Evolutionary conservation across 2,888 invertebrate genomes (phyloP).

Genomic region (Sinelater perroti): DNA sequence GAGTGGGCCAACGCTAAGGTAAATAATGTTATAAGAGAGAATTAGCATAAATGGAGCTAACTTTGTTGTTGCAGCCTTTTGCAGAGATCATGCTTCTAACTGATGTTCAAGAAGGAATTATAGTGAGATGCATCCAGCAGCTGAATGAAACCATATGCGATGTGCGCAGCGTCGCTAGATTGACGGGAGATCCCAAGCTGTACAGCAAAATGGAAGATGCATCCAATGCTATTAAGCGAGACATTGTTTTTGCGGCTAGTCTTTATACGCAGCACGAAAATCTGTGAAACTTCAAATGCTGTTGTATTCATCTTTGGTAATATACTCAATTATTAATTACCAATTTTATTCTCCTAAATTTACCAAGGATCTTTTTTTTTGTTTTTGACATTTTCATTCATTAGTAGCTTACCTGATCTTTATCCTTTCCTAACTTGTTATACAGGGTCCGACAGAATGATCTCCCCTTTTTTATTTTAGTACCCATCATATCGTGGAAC

Average conservation of each 20-base stretch:
- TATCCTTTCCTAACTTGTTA: no score
- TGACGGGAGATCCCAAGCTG: conserved; percentile 91
- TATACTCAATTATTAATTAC: no score
- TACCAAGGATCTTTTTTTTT: no score
- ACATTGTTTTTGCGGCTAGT: conserved; percentile 98
- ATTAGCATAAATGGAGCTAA: neutral
- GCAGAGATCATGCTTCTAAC: conserved; percentile 92
- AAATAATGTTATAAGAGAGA: conserved; percentile 43
- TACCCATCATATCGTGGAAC: no score
- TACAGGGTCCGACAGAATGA: no score
- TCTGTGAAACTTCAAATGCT: conserved; percentile 8
- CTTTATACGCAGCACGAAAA: conserved; percentile 74
- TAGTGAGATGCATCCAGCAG: conserved; percentile 96
- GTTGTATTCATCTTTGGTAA: no score
- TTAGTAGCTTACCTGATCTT: no score
- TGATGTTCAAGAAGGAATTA: conserved; percentile 96
- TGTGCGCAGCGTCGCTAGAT: conserved; percentile 90
- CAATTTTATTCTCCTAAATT: no score
- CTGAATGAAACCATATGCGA: conserved; percentile 89
- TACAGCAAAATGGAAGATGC: conserved; percentile 96
- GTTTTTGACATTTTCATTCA: no score
- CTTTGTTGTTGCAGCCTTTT: conserved; percentile 73
- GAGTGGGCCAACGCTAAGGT: conserved; percentile 94
- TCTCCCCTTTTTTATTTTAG: no score
- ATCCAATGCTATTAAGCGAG: conserved; percentile 90